phyloP scores from a whole-genome alignment of 1,140 invertebrate species.

The Lerema accius region DNA sequence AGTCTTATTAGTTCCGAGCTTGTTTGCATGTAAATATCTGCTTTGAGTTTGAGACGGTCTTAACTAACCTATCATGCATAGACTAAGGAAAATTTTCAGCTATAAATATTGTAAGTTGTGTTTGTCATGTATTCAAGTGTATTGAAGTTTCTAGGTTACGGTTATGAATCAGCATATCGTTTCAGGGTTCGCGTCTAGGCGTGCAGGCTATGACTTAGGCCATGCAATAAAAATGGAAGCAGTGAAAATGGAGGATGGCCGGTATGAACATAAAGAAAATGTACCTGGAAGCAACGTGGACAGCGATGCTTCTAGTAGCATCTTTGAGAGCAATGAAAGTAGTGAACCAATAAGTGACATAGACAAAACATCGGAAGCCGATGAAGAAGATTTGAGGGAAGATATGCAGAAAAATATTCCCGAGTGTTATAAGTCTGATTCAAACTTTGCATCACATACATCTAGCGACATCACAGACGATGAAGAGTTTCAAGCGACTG shows the following conservation, averaged over 20 bases:
- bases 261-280: conserved; percentile 66
- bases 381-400: conserved; percentile 72
- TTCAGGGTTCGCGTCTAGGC: conserved; percentile 64
- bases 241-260: conserved; percentile 66
- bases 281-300: conserved; percentile 64
- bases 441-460: conserved; percentile 71
- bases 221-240: conserved; percentile 78
- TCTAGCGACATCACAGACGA: conserved; percentile 69
- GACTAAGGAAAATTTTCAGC: conserved; percentile 64
- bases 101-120: conserved; percentile 59
- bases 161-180: conserved; percentile 44
- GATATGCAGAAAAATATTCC: conserved; percentile 73
- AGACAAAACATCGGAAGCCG: conserved; percentile 59
- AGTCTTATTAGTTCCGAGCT: conserved; percentile 54
- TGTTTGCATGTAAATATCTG: conserved; percentile 58
- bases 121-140: conserved; percentile 12
- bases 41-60: conserved; percentile 34
- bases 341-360: conserved; percentile 61
- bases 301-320: conserved; percentile 66
- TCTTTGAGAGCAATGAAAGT: conserved; percentile 65
- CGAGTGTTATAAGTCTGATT: conserved; percentile 74
- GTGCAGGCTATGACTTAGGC: conserved; percentile 70
- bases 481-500: conserved; percentile 77
- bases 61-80: conserved; percentile 55
- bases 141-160: conserved; percentile 1